Evolutionary conservation across 2,888 invertebrate genomes (phyloP).

Genomic region (Drosophila prolongata): DNA sequence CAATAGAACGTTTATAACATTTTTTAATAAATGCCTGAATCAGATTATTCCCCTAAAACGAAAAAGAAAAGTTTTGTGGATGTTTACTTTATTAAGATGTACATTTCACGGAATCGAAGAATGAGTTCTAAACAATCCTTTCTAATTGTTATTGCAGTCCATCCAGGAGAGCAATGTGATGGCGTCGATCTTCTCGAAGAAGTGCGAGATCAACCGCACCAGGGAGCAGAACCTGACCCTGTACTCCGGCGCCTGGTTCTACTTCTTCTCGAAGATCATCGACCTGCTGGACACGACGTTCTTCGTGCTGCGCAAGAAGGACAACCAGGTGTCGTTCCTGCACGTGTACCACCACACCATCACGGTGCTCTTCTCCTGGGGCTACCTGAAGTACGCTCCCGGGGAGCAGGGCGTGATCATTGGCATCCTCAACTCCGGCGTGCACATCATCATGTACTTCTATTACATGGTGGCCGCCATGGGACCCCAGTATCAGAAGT

Average conservation of each 20-base stretch:
- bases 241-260: constrained; percentile 89
- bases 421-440: constrained; percentile 85
- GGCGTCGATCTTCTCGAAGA: constrained; percentile 79
- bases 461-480: constrained; percentile 85
- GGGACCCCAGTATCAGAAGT: constrained; percentile 85
- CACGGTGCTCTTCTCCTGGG: constrained; percentile 92
- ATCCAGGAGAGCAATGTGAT: constrained; percentile 80
- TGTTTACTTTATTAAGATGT: too few species aligned
- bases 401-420: constrained; percentile 85
- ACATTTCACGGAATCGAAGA: too few species aligned
- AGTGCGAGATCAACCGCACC: constrained; percentile 81
- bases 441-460: constrained; percentile 86
- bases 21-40: too few species aligned
- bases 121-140: too few species aligned
- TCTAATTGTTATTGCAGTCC: constrained; percentile 57
- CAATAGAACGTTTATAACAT: too few species aligned
- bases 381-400: constrained; percentile 91
- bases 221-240: constrained; percentile 85
- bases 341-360: constrained; percentile 95
- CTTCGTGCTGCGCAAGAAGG: constrained; percentile 95
- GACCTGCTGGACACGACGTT: constrained; percentile 93
- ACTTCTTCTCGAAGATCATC: constrained; percentile 91
- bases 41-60: too few species aligned
- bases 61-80: too few species aligned
- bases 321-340: constrained; percentile 93